These are phyloP conservation scores for Psittacara wagleri DNA, from an alignment of 2,113 vertebrate genomes.

Conservation along the genomic window DNA sequence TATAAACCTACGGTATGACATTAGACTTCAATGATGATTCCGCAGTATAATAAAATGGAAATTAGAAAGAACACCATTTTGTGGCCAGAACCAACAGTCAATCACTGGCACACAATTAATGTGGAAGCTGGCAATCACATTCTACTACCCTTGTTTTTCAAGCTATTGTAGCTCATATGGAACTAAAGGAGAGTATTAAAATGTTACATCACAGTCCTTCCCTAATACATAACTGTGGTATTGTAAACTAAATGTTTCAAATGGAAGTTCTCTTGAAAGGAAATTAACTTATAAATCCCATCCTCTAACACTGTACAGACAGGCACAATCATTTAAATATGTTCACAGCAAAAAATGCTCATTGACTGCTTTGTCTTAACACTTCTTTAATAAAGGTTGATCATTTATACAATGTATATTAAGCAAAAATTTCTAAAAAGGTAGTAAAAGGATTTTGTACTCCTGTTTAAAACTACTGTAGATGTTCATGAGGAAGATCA, in stretches of 20 bases:
- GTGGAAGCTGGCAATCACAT: rapidly evolving
- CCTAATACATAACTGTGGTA: neutral
- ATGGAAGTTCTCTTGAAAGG: neutral
- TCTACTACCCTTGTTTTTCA: neutral
- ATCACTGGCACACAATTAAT: neutral
- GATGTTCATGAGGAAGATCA: neutral
- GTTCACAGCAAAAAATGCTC: neutral
- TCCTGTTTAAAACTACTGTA: neutral
- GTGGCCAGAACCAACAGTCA: neutral
- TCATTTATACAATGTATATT: neutral
- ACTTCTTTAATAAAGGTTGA: neutral
- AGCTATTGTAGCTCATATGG: neutral
- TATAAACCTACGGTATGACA: neutral
- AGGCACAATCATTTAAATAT: neutral
- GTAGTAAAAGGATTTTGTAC: neutral
- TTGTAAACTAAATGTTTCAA: neutral
- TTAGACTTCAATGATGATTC: neutral
- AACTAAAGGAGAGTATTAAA: neutral
- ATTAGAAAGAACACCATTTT: neutral
- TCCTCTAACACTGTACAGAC: neutral
- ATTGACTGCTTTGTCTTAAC: neutral
- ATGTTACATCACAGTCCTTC: neutral
- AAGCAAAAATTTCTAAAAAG: neutral
- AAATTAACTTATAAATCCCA: neutral
- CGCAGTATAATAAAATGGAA: neutral